Evolutionary conservation across 2,113 vertebrate genomes (phyloP), one percentile per base, ranked within the genome.

Genomic region (Trinectes maculatus): DNA sequence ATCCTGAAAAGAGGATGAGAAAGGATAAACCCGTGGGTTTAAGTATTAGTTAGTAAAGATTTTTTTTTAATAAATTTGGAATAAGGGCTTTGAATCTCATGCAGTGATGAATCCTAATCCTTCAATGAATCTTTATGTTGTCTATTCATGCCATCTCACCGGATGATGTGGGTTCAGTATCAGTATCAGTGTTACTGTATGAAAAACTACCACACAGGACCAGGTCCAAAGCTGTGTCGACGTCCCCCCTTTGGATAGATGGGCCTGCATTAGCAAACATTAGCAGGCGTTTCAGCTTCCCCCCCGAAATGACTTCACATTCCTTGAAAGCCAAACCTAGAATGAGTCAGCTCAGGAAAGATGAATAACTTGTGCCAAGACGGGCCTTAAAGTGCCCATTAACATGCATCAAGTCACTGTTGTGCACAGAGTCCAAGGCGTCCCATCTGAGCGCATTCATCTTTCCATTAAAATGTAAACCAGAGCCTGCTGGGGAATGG

Each of bases 341-440:
- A 80, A 61, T 75, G 70, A 85, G 62, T 86, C 77, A 67, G 71
- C 71, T 77, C 65, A 61, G 64, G 49, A 58, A 61, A 79, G 74
- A 87, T 82, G 74, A 60, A 83, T 71, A 81, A 56, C 46, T 48
- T 16, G 19, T 42, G 24, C 24, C 18, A 25, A 37, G 56, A 33
- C 22, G 3, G 56, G n/a, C 61, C 37, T 61, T 74, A 62, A 67
- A 82, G 82, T 65, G 52, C 25, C 67, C 69, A 83, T 79, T 87
- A 82, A 57, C 80, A 66, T 68, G 58, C 57, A 86, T 78, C 56
- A 49, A 37, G 48, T 63, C 16, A 28, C 67, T 39, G 74, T 56
- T 0, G 7, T 47, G 44, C 61, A 25, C 51, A 21, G 43, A 84
- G 60, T 71, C 73, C 51, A 63, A 63, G 46, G 62, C n/a, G 12